These are phyloP conservation scores for Lypha dubia DNA, from an alignment of 2,888 invertebrate species.

Conservation along the genomic window DNA sequence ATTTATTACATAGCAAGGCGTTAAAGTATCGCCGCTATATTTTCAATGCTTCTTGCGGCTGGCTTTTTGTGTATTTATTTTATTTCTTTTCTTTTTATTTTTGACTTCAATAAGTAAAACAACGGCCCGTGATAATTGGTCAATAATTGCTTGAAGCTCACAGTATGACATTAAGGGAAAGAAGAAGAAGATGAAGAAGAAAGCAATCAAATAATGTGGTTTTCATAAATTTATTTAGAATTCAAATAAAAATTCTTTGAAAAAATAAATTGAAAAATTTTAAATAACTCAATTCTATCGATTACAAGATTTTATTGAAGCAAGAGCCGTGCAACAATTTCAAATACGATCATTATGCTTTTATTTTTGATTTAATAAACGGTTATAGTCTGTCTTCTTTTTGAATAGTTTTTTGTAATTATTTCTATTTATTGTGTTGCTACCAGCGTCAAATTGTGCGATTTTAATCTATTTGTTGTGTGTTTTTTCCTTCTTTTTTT, in stretches of 20 bases:
- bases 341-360: background rate
- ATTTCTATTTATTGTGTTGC: slow-evolving; percentile 27
- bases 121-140: slow-evolving; percentile 16
- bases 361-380: background rate
- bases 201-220: background rate
- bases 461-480: slow-evolving; percentile 50
- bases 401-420: slow-evolving; percentile 23
- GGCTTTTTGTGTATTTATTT: background rate
- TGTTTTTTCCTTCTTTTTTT: slow-evolving; percentile 12
- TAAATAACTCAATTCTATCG: background rate
- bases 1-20: slow-evolving; percentile 43
- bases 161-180: slow-evolving; percentile 12
- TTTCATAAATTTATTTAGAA: background rate
- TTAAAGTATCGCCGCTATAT: slow-evolving; percentile 15
- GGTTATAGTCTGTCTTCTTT: background rate
- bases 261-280: background rate
- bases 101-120: background rate
- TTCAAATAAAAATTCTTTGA: background rate
- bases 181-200: background rate
- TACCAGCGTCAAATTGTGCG: slow-evolving; percentile 39
- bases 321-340: background rate
- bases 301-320: background rate
- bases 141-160: slow-evolving; percentile 25
- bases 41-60: slow-evolving; percentile 1
- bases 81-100: slow-evolving; percentile 5